phyloP scores from a whole-genome alignment of 2,113 vertebrate species.

The Anarhynchus alexandrinus region DNA sequence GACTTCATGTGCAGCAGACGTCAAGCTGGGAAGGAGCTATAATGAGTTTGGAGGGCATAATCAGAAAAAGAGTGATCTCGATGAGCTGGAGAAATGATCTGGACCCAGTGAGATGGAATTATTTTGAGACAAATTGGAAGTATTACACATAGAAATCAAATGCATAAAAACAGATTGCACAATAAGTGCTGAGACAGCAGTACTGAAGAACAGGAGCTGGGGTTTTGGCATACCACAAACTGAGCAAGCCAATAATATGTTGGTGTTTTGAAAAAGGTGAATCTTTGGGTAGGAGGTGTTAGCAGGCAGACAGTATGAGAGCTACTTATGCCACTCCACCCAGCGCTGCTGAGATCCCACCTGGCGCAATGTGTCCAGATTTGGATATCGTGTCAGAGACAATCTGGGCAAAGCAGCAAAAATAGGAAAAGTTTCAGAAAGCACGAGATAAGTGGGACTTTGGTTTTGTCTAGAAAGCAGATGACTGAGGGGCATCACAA shows the following conservation, averaged over 20 bases:
- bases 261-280: conserved; percentile 52
- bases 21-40: conserved; percentile 25
- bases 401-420: conserved; percentile 36
- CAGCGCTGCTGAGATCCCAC: conserved; percentile 29
- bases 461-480: conserved; percentile 19
- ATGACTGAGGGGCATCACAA: background rate
- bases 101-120: background rate
- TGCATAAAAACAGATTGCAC: conserved; percentile 8
- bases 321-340: conserved; percentile 5
- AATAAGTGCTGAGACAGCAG: conserved; percentile 43
- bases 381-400: conserved; percentile 21
- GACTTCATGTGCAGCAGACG: background rate
- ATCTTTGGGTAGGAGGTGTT: conserved; percentile 49
- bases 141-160: background rate
- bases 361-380: conserved; percentile 27
- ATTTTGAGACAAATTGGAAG: conserved; percentile 9
- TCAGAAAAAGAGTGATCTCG: background rate
- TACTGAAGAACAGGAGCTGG: background rate
- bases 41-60: conserved; percentile 15
- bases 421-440: conserved; percentile 17
- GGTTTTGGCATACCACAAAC: background rate
- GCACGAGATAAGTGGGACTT: background rate
- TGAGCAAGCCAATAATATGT: conserved; percentile 45
- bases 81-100: conserved; percentile 4
- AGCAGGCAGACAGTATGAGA: conserved; percentile 23